These are phyloP conservation scores for Astatotilapia flaviijosephi DNA, from an alignment of 2,113 vertebrate species.

Conservation along the genomic window DNA sequence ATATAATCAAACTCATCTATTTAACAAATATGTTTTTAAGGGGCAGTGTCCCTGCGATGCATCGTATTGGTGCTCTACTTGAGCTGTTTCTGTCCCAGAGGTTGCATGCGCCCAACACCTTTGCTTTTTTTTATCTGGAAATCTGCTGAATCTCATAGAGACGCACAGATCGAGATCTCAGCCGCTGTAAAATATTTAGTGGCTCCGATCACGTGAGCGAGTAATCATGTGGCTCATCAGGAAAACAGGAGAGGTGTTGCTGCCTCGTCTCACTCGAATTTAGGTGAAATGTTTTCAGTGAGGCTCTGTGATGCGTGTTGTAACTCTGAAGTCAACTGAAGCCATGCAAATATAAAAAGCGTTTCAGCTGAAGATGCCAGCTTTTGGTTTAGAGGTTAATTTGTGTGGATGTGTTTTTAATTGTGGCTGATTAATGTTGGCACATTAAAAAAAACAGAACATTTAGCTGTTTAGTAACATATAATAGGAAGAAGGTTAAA, in stretches of 20 bases:
- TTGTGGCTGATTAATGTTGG: not conserved
- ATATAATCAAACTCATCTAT: not conserved
- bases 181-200: not conserved
- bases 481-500: not conserved
- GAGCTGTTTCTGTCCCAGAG: not conserved
- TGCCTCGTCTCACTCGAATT: not conserved
- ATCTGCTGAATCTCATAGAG: not conserved
- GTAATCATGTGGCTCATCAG: conserved; percentile 9
- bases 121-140: not conserved
- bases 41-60: not conserved
- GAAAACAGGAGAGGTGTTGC: not conserved
- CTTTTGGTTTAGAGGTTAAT: not conserved
- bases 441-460: not conserved
- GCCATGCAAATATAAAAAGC: not conserved
- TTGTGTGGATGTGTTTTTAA: not conserved
- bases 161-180: not conserved
- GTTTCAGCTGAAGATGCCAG: not conserved
- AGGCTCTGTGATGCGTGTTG: not conserved
- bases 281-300: not conserved
- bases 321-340: not conserved
- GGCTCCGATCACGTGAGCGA: not conserved
- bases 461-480: not conserved
- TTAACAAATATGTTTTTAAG: not conserved
- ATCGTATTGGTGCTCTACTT: not conserved
- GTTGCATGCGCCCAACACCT: not conserved